Base-by-base conservation (phyloP, 2,888 invertebrate species). In the Drosophila melanosoma region DNA sequence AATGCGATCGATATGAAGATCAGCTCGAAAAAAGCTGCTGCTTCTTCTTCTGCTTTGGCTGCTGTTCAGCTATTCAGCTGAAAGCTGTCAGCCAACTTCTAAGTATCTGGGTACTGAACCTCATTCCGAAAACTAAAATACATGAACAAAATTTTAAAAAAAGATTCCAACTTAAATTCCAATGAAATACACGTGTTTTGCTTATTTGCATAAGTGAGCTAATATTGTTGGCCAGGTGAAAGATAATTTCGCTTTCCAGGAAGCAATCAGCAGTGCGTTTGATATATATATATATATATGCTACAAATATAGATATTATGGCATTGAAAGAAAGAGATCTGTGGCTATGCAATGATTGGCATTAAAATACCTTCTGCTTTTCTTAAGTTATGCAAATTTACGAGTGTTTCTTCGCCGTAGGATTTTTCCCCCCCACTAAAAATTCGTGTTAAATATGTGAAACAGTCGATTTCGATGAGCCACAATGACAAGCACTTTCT, bases 1-100 rank as follows among this genome's bases (percentile, higher is more conserved):
- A 85, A 87, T 89, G 76, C 83, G 74, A 77, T 85, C 83, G 74
- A 84, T 81, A 79, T 82, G 70, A 71, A 60, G 87, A 73, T 73
- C 72, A 78, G 70, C 75, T 67, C 7, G 56, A 36, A 57, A 56
- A 63, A 67, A 62, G 64, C 71, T 64, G 60, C 26, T 48, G 2
- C 26, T 49, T 15, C 8, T 15, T 23, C 26, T 48, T 3, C 26
- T 49, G 49, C 26, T 51, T 45, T 7, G 20, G 45, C 20, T 15
- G 23, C 8, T 15, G 45, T n/a, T 51, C n/a, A n/a, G n/a, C 51
- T 29, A 51, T 80, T 63, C 76, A 68, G 68, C 71, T 79, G 78
- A 67, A 74, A 62, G 65, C 65, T 57, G 69, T 42, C 59, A 53
- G 53, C 54, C 60, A 57, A 73, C 79, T 79, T 75, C 63, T 59